These are phyloP conservation scores for Eilema depressum DNA, from an alignment of 2,888 invertebrate species.

Conservation along the genomic window DNA sequence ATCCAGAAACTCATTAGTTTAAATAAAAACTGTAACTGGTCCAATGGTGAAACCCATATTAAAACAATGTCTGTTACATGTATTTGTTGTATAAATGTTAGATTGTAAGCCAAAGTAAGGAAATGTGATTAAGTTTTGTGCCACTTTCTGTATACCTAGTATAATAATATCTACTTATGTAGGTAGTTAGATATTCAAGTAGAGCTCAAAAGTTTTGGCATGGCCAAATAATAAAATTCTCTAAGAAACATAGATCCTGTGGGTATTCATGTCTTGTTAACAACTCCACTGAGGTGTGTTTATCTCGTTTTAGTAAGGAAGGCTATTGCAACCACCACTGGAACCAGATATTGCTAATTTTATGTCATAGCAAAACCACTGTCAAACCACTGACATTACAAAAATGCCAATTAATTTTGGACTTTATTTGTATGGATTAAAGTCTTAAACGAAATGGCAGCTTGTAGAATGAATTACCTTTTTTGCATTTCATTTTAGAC, in stretches of 20 bases:
- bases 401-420: no score
- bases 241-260: not conserved
- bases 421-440: no score
- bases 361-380: no score
- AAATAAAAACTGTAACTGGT: not conserved
- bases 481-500: no score
- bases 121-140: slow-evolving; percentile 34
- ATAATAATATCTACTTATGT: slow-evolving; percentile 3
- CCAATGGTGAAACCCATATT: not conserved
- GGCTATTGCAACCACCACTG: not conserved
- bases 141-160: slow-evolving; percentile 28
- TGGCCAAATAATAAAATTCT: not conserved
- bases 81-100: slow-evolving; percentile 23
- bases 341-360: no score
- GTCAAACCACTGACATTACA: no score
- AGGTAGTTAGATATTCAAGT: not conserved
- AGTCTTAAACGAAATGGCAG: no score
- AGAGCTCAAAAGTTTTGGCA: slow-evolving; percentile 4
- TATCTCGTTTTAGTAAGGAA: not conserved
- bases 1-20: not conserved
- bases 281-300: not conserved
- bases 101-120: slow-evolving; percentile 25
- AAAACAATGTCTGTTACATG: not conserved
- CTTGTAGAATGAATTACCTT: no score
- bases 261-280: slow-evolving; percentile 2